These are phyloP conservation scores for Amyelois transitella DNA, from an alignment of 1,140 invertebrate genomes.

Conservation along the genomic window DNA sequence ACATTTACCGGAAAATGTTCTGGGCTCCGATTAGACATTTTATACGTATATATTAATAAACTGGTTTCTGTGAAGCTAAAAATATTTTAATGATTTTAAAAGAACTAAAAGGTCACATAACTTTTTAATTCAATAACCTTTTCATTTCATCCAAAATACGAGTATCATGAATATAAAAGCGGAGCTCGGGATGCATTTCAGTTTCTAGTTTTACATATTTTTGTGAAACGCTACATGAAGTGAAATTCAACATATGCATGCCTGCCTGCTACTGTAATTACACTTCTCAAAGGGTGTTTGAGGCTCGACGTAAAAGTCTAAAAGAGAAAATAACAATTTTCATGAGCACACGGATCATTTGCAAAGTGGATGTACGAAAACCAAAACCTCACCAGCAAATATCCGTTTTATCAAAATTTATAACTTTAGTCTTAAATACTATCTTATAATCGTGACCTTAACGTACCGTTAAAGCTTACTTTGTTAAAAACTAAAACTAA, in stretches of 20 bases:
- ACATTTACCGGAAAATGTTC: not conserved
- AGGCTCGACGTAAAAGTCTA: not conserved
- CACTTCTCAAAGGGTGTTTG: not conserved
- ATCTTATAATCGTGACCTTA: too few species aligned
- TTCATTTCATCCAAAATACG: not conserved
- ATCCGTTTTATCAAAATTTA: too few species aligned
- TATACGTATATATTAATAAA: too few species aligned
- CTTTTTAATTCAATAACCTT: too few species aligned
- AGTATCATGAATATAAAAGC: not conserved
- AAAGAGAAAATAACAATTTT: not conserved
- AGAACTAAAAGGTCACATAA: not conserved
- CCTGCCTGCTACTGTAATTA: constrained; percentile 1
- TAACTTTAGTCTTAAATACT: too few species aligned
- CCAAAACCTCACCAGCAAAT: too few species aligned
- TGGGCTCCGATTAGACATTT: too few species aligned
- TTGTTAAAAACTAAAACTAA: too few species aligned
- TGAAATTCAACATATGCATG: not conserved
- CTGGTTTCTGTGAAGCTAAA: too few species aligned
- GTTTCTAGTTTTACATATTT: not conserved
- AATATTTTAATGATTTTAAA: not conserved
- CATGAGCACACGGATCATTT: not conserved
- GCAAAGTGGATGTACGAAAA: not conserved
- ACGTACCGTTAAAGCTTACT: too few species aligned
- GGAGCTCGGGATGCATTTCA: not conserved
- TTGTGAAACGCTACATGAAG: not conserved